A percentile compares a stretch with the other conserved stretches of the same genome.
Conservation (phyloP, 2,113 vertebrate species). For the Macquaria ambigua region DNA sequence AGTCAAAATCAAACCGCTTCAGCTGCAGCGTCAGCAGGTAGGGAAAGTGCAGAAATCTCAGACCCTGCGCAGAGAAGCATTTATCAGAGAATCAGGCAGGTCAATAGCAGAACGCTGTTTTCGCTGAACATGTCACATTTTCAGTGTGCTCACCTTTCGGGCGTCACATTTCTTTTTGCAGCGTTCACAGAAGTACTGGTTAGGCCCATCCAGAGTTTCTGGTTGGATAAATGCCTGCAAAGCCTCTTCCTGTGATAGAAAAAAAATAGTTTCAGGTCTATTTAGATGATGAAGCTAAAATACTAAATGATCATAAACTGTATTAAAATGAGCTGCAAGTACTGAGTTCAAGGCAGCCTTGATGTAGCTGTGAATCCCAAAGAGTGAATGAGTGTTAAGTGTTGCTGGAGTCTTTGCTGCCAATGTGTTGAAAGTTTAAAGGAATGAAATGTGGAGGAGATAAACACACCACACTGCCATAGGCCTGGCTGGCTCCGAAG, state of each 20-base stretch:
- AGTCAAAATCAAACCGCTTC: constrained; percentile 99
- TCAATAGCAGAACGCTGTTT: constrained; percentile 1
- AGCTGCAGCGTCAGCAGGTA: constrained; percentile 97
- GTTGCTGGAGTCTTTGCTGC: not conserved
- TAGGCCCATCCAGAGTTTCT: constrained; percentile 96
- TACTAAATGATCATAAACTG: not conserved
- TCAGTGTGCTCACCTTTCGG: constrained; percentile 89
- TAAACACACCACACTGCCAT: constrained; percentile 95
- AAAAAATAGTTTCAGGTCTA: constrained; percentile 1
- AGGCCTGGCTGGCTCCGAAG: constrained; percentile 96
- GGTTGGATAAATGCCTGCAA: constrained; percentile 98
- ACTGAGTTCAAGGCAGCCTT: constrained; percentile 1
- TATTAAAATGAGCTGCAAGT: not conserved
- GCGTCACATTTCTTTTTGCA: constrained; percentile 99
- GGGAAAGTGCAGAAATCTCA: constrained; percentile 97
- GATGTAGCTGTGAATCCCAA: not conserved
- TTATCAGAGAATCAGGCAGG: constrained; percentile 2
- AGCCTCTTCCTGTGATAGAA: constrained; percentile 92
- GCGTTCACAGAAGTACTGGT: constrained; percentile 99
- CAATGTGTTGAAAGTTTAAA: constrained; percentile 15
- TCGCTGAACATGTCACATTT: constrained; percentile 17
- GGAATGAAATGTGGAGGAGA: constrained; percentile 10
- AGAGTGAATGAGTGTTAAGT: constrained; percentile 4
- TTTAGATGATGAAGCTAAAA: not conserved
- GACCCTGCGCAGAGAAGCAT: constrained; percentile 85